phyloP scores from a whole-genome alignment of 2,888 invertebrate species.

The Drosophila subquinaria region DNA sequence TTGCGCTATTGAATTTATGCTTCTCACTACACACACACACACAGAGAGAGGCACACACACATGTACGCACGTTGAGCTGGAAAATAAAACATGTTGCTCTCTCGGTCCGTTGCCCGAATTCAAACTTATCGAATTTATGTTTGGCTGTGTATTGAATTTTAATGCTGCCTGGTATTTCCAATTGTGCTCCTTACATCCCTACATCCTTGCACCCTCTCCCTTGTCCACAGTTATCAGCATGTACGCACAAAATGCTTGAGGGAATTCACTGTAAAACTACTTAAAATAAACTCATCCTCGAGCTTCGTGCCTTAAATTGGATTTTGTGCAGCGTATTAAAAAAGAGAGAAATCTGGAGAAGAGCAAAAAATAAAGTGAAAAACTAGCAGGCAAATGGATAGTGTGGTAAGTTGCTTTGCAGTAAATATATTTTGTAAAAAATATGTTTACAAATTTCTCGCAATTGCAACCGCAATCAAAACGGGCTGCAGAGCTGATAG shows the following conservation, averaged over 20 bases:
- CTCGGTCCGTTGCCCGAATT: slow-evolving; percentile 63
- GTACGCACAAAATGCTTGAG: slow-evolving; percentile 62
- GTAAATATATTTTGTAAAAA: slow-evolving; percentile 67
- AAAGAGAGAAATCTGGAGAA: slow-evolving; percentile 9
- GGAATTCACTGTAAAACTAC: slow-evolving; percentile 72
- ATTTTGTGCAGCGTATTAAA: slow-evolving; percentile 55
- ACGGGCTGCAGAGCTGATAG: slow-evolving; percentile 43
- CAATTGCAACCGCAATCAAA: slow-evolving; percentile 73
- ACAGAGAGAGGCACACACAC: slow-evolving; percentile 21
- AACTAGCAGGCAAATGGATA: slow-evolving; percentile 38
- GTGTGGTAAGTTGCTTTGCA: slow-evolving; percentile 24
- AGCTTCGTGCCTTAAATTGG: slow-evolving; percentile 62
- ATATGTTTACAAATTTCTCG: slow-evolving; percentile 71
- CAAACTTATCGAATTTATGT: slow-evolving; percentile 79
- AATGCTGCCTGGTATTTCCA: slow-evolving; percentile 62
- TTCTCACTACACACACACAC: slow-evolving; percentile 33
- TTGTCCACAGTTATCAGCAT: slow-evolving; percentile 30
- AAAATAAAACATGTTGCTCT: slow-evolving; percentile 78
- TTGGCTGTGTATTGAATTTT: slow-evolving; percentile 78
- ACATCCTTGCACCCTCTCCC: neutral
- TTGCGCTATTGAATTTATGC: slow-evolving; percentile 72
- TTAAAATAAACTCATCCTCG: slow-evolving; percentile 73
- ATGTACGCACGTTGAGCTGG: slow-evolving; percentile 59
- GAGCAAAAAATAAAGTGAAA: slow-evolving; percentile 8
- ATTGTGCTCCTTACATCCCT: slow-evolving; percentile 24